phyloP scores from a whole-genome alignment of 2,113 vertebrate genomes.

The Mobula hypostoma region DNA sequence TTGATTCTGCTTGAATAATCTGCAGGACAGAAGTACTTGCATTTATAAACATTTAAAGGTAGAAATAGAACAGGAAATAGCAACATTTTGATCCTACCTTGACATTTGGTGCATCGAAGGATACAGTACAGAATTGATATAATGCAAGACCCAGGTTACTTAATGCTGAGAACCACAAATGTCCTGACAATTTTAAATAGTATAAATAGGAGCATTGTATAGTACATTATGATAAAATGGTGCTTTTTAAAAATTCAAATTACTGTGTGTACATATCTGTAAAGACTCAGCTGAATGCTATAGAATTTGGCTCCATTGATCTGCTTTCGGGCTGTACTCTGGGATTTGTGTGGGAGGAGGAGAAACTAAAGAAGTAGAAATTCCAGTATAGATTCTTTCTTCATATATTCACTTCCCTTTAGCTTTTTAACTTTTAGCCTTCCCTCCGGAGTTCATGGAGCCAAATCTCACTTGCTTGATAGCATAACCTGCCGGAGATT shows the following conservation, averaged over 20 bases:
- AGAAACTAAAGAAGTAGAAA: neutral
- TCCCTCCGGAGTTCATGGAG: neutral
- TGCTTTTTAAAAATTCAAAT: neutral
- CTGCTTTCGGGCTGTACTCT: neutral
- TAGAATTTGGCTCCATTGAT: neutral
- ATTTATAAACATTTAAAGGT: neutral
- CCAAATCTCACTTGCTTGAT: neutral
- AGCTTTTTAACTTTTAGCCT: neutral
- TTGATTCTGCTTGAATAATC: neutral
- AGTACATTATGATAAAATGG: neutral
- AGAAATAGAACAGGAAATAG: neutral
- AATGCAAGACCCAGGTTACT: neutral
- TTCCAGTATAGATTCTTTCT: neutral
- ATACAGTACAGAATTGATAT: neutral
- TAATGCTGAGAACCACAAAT: neutral
- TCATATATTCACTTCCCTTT: neutral
- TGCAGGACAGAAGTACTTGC: neutral
- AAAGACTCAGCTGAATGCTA: neutral
- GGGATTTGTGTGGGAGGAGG: neutral
- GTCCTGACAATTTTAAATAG: neutral
- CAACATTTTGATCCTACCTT: neutral
- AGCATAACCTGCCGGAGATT: neutral
- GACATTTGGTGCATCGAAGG: neutral
- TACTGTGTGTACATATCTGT: neutral
- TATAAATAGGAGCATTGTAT: neutral